These are phyloP conservation scores for Dendrolimus kikuchii DNA, from an alignment of 1,140 invertebrate genomes.

Conservation along the genomic window DNA sequence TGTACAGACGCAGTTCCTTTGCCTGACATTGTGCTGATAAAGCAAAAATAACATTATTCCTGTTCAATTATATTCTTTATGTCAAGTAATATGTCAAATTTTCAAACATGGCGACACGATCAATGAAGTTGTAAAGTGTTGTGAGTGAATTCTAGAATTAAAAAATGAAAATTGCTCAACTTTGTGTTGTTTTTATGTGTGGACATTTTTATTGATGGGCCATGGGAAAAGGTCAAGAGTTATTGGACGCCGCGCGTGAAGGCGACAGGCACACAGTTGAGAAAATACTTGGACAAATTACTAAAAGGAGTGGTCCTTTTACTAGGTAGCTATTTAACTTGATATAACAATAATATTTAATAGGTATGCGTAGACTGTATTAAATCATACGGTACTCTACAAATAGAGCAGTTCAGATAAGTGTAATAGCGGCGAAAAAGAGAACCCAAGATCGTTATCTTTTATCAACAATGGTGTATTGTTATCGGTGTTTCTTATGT, in stretches of 20 bases:
- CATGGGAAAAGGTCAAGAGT: conserved; percentile 97
- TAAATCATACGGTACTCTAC: too few relatives aligned
- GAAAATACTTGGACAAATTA: conserved; percentile 91
- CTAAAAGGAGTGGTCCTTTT: conserved; percentile 92
- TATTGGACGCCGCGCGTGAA: conserved; percentile 94
- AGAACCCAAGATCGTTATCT: conserved; percentile 12
- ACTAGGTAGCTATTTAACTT: conserved; percentile 83
- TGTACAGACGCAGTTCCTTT: too few relatives aligned
- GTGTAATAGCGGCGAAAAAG: not conserved
- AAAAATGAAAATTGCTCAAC: conserved; percentile 69
- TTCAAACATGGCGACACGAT: conserved; percentile 81
- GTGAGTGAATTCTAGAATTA: conserved; percentile 74
- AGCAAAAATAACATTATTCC: too few relatives aligned
- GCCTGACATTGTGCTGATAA: too few relatives aligned
- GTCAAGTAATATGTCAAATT: conserved; percentile 30
- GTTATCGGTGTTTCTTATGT: conserved; percentile 25
- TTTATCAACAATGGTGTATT: conserved; percentile 22
- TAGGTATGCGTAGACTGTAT: too few relatives aligned
- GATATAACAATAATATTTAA: conserved; percentile 23
- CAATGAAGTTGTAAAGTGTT: conserved; percentile 81
- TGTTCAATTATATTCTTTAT: conserved; percentile 13
- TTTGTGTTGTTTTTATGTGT: conserved; percentile 61
- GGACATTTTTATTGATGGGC: conserved; percentile 73
- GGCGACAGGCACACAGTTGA: conserved; percentile 92
- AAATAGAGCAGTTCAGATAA: too few relatives aligned